phyloP scores from a whole-genome alignment of 1,140 invertebrate genomes.

The Tetragnatha versicolor region DNA sequence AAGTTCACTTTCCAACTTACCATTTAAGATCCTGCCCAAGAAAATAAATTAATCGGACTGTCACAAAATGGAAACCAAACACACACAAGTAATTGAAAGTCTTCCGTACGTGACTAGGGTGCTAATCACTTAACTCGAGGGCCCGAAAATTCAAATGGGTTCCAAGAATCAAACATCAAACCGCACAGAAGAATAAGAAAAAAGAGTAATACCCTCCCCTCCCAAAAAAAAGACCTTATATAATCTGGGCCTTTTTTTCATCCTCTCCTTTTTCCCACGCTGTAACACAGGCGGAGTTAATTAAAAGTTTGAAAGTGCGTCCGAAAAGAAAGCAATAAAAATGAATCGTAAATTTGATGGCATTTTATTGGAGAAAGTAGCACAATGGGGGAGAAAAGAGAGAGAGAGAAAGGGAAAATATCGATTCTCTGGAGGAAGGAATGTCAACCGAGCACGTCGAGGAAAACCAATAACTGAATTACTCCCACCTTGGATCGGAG shows the following conservation, averaged over 20 bases:
- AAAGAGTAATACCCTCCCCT: neutral
- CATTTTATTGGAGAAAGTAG: constrained; percentile 44
- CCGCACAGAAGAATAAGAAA: neutral
- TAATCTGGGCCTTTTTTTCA: neutral
- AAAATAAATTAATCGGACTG: neutral
- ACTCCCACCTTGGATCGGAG: constrained; percentile 13
- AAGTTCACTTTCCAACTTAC: no score
- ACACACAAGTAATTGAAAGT: constrained; percentile 14
- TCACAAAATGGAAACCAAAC: neutral
- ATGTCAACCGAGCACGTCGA: constrained; percentile 40
- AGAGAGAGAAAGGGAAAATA: constrained; percentile 2
- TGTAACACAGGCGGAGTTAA: constrained; percentile 20
- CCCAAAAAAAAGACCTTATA: neutral
- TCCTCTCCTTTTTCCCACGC: neutral
- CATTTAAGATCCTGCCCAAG: neutral
- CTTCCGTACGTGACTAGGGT: neutral
- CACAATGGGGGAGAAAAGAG: neutral
- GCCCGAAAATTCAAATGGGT: constrained; percentile 12
- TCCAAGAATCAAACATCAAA: constrained; percentile 5
- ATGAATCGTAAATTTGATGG: constrained; percentile 47
- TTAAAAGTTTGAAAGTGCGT: constrained; percentile 41
- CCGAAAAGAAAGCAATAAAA: constrained; percentile 27
- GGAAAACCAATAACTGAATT: constrained; percentile 50
- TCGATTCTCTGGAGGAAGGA: constrained; percentile 25
- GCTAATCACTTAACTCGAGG: constrained; percentile 24